Percentiles rank a stretch among this genome's conserved stretches.
Evolutionary conservation across 1,140 invertebrate genomes (phyloP).

Genomic region (Adoxophyes honmai): DNA sequence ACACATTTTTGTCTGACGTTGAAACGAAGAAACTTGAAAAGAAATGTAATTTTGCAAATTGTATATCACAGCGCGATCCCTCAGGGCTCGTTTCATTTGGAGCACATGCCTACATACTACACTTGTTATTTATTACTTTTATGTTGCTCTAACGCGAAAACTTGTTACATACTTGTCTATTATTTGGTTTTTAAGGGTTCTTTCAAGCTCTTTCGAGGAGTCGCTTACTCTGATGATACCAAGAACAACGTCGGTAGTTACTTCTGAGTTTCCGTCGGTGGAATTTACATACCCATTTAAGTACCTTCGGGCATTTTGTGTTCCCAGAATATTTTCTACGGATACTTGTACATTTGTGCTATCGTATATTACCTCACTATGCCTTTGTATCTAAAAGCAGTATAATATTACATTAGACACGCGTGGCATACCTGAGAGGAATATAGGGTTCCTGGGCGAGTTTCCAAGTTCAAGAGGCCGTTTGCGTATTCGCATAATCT

Average conservation of each 20-base stretch:
- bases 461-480: too few species aligned
- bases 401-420: too few species aligned
- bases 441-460: too few species aligned
- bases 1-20: constrained; percentile 23
- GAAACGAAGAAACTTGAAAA: constrained; percentile 29
- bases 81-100: constrained; percentile 22
- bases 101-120: constrained; percentile 20
- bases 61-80: constrained; percentile 28
- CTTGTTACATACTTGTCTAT: constrained; percentile 9
- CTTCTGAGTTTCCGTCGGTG: too few species aligned
- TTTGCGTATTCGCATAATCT: too few species aligned
- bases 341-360: too few species aligned
- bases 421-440: too few species aligned
- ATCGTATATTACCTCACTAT: too few species aligned
- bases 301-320: too few species aligned
- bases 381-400: too few species aligned
- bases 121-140: constrained; percentile 25
- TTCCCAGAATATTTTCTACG: too few species aligned
- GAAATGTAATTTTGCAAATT: constrained; percentile 39
- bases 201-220: background rate
- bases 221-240: background rate
- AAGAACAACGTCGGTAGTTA: background rate
- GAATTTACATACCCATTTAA: too few species aligned
- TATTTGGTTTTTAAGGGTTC: constrained; percentile 11
- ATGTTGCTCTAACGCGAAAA: constrained; percentile 11